Evolutionary conservation across 92 coral and sea anemone species (phyloP).

Genomic region (Desmophyllum pertusum): DNA sequence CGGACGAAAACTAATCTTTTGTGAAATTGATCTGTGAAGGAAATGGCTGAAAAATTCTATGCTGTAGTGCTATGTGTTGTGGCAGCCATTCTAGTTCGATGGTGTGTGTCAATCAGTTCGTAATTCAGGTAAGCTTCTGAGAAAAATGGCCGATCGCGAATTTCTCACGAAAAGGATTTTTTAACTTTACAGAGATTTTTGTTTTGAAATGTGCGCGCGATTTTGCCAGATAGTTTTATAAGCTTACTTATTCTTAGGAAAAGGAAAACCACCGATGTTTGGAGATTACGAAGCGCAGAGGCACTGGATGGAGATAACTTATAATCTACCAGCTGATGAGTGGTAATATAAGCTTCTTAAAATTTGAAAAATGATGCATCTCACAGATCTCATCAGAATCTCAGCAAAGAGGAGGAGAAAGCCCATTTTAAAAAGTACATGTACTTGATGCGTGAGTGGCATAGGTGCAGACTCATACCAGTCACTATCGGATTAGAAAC

Average conservation of each 20-base stretch:
- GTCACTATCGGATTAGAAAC: too few relatives aligned
- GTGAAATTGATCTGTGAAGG: not conserved
- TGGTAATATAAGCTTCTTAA: constrained; percentile 57
- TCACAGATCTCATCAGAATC: too few relatives aligned
- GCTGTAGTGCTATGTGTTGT: constrained; percentile 72
- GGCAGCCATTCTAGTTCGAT: constrained; percentile 75
- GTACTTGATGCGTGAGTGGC: too few relatives aligned
- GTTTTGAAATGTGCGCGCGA: not conserved
- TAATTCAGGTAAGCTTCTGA: constrained; percentile 78
- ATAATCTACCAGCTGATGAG: constrained; percentile 82
- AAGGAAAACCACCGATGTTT: constrained; percentile 92
- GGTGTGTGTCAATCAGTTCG: constrained; percentile 91
- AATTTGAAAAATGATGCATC: too few relatives aligned
- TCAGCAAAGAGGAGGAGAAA: too few relatives aligned
- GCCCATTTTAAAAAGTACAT: too few relatives aligned
- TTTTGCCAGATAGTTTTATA: not conserved
- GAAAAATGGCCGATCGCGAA: not conserved
- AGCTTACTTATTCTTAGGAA: constrained; percentile 49
- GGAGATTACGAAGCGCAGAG: constrained; percentile 99
- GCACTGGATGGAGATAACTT: constrained; percentile 98
- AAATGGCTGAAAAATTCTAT: constrained; percentile 86
- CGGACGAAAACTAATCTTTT: constrained; percentile 9
- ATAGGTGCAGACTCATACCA: too few relatives aligned
- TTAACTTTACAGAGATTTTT: too few relatives aligned
- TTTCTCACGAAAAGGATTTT: not conserved